phyloP scores from a whole-genome alignment of 2,888 invertebrate species.

The Masnerella sp. region DNA sequence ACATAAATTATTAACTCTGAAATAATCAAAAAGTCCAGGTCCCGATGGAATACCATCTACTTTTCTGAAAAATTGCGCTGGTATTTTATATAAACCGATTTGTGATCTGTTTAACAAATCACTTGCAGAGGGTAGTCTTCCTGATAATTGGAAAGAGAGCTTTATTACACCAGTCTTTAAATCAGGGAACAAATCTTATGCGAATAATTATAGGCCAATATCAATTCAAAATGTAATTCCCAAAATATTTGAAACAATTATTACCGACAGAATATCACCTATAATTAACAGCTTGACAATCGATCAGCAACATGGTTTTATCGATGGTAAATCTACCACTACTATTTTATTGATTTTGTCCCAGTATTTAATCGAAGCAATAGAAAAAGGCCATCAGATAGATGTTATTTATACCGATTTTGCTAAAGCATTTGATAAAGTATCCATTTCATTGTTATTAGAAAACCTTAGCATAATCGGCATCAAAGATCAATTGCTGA shows the following conservation, averaged over 20 bases:
- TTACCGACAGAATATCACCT: neutral
- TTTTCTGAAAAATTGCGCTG: neutral
- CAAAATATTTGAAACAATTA: neutral
- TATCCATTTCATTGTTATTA: neutral
- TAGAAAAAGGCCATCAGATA: too few species aligned
- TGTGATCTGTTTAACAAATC: neutral
- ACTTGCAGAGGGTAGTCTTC: neutral
- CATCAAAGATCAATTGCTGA: neutral
- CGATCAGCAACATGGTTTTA: neutral
- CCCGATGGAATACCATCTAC: neutral
- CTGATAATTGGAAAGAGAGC: neutral
- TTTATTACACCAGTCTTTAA: neutral
- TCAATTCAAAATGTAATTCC: neutral
- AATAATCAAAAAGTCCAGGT: neutral
- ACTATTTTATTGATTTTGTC: neutral
- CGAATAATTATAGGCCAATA: neutral
- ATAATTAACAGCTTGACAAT: neutral
- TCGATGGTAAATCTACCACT: neutral
- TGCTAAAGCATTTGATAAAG: neutral
- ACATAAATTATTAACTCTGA: neutral
- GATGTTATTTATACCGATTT: neutral
- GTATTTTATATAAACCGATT: neutral
- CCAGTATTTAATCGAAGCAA: neutral
- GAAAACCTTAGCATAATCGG: neutral
- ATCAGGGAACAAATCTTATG: neutral